Conservation (phyloP, 2,888 invertebrate species). For the Leptopilina syphax region DNA sequence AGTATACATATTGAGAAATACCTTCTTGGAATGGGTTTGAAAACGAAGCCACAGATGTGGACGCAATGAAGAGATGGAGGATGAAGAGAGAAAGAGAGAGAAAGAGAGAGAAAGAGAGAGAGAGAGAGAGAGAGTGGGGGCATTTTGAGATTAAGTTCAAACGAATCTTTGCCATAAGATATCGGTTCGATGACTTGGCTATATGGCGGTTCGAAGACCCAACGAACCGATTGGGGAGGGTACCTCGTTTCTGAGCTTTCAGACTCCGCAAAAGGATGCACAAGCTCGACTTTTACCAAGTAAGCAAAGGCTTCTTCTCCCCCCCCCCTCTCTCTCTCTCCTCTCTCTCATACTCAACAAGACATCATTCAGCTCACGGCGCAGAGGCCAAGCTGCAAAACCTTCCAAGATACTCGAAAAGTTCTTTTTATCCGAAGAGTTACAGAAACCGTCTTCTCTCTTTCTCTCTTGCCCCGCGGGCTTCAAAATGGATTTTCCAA, state of each 20-base stretch:
- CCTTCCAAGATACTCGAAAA: slow-evolving; percentile 29
- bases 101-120: background rate
- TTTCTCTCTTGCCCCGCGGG: slow-evolving; percentile 29
- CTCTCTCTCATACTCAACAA: background rate
- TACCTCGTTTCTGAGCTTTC: slow-evolving; percentile 23
- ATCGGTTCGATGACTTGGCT: slow-evolving; percentile 35
- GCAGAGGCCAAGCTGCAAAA: slow-evolving; percentile 14
- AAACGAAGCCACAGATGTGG: slow-evolving; percentile 28
- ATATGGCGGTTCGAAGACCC: slow-evolving; percentile 16
- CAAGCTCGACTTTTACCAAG: slow-evolving; percentile 22
- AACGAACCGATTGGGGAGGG: slow-evolving; percentile 7
- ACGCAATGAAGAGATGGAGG: background rate
- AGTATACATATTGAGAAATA: background rate
- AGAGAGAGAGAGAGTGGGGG: background rate
- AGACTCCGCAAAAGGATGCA: slow-evolving; percentile 28
- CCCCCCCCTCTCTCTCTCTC: background rate
- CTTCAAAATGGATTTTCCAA: slow-evolving; percentile 55
- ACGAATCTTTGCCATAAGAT: slow-evolving; percentile 37
- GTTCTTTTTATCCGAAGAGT: slow-evolving; percentile 10
- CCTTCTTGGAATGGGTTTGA: slow-evolving; percentile 8
- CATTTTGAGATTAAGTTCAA: slow-evolving; percentile 23
- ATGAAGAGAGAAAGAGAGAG: background rate
- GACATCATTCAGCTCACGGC: slow-evolving; percentile 29
- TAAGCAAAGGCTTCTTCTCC: slow-evolving; percentile 6
- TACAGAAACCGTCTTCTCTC: slow-evolving; percentile 30